A percentile compares a stretch with the other conserved stretches of the same genome.
phyloP scores from a whole-genome alignment of 1,140 invertebrate species.

The Microplitis demolitor region DNA sequence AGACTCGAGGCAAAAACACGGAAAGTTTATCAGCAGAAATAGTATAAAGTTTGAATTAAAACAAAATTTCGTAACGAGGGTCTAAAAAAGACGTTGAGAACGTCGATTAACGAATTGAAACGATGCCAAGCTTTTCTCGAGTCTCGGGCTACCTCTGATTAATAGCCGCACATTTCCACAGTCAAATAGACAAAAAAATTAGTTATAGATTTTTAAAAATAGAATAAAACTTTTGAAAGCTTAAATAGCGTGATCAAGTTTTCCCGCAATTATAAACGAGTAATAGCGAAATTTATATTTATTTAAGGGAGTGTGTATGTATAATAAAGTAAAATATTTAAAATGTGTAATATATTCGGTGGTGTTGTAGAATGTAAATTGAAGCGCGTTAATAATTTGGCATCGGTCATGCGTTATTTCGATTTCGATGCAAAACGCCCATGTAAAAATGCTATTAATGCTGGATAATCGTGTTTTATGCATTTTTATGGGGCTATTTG shows the following conservation, averaged over 20 bases:
- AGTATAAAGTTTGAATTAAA: background rate
- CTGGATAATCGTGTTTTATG: constrained; percentile 54
- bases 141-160: constrained; percentile 15
- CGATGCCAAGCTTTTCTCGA: constrained; percentile 18
- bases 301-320: too few relatives aligned
- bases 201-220: background rate
- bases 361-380: constrained; percentile 10
- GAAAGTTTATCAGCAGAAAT: constrained; percentile 3
- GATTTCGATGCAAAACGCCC: background rate
- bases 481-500: constrained; percentile 58
- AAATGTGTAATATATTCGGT: too few relatives aligned
- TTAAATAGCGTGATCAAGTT: too few relatives aligned
- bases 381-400: constrained; percentile 10
- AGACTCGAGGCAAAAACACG: background rate
- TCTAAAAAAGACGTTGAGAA: constrained; percentile 10
- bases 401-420: constrained; percentile 16
- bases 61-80: background rate
- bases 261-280: too few relatives aligned
- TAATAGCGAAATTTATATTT: too few relatives aligned
- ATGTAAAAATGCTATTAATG: constrained; percentile 49
- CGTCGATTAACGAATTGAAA: constrained; percentile 28
- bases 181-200: background rate
- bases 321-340: too few relatives aligned
- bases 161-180: background rate
- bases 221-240: too few relatives aligned